Evolutionary conservation across 2,797 vertebrate genomes (phyloP).

Genomic region (Sebastes kiyomatsui): DNA sequence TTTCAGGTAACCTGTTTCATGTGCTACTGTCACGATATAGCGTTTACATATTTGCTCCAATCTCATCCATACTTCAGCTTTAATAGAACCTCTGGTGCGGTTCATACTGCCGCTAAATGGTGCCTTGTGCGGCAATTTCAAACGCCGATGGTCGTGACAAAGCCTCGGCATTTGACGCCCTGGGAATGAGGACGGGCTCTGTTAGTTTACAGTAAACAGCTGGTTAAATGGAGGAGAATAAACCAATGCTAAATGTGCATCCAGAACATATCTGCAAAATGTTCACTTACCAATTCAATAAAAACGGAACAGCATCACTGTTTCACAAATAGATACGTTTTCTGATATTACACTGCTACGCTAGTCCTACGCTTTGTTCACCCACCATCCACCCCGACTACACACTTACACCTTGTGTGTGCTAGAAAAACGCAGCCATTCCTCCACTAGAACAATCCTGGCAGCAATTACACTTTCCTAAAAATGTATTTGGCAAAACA

Average conservation of each 20-base stretch:
- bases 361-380: neutral
- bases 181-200: too few species aligned
- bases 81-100: too few species aligned
- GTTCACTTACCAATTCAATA: neutral
- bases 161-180: too few species aligned
- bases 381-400: neutral
- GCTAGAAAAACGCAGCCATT: neutral
- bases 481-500: neutral
- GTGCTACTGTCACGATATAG: too few species aligned
- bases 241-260: neutral
- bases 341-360: neutral
- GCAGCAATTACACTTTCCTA: neutral
- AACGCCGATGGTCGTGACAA: too few species aligned
- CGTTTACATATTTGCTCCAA: too few species aligned
- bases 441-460: neutral
- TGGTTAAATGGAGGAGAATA: neutral
- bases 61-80: too few species aligned
- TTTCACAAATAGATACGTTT: neutral
- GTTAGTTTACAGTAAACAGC: neutral
- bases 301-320: neutral
- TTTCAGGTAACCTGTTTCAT: too few species aligned
- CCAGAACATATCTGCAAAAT: neutral
- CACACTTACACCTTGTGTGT: neutral
- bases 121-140: too few species aligned
- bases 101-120: too few species aligned